Evolutionary conservation across 2,797 vertebrate genomes (phyloP).

Genomic region (Cuniculus paca): DNA sequence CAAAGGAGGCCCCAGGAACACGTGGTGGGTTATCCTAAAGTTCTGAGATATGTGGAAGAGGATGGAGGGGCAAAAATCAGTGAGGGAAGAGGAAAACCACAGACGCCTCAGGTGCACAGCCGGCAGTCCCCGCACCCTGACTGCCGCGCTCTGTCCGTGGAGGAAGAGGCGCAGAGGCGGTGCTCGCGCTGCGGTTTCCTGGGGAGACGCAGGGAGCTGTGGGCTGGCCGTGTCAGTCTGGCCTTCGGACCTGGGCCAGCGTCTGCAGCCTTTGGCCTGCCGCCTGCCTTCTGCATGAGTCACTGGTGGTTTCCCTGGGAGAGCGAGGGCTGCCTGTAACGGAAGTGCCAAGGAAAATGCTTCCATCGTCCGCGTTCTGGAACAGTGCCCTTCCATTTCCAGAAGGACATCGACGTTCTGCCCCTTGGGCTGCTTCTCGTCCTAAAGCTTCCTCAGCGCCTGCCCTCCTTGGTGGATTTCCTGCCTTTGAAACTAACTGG

Average conservation of each 20-base stretch:
- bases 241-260: background rate
- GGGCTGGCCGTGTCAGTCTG: background rate
- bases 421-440: background rate
- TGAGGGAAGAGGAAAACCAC: background rate
- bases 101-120: background rate
- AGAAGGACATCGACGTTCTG: background rate
- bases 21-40: background rate
- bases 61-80: background rate
- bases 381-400: background rate
- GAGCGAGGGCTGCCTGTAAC: background rate
- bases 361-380: background rate
- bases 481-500: slow-evolving; percentile 20
- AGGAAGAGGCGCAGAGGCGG: background rate
- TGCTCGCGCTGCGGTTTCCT: background rate
- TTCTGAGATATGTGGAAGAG: background rate
- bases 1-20: background rate
- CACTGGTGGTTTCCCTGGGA: background rate
- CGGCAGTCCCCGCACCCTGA: too few species aligned
- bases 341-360: slow-evolving; percentile 20
- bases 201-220: background rate
- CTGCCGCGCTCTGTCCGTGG: background rate
- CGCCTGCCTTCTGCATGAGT: slow-evolving; percentile 26
- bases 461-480: background rate
- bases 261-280: background rate
- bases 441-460: background rate